Evolutionary conservation across 2,888 invertebrate genomes (phyloP), one percentile per base, ranked within the genome.

Genomic region (Vesta saturnalis): DNA sequence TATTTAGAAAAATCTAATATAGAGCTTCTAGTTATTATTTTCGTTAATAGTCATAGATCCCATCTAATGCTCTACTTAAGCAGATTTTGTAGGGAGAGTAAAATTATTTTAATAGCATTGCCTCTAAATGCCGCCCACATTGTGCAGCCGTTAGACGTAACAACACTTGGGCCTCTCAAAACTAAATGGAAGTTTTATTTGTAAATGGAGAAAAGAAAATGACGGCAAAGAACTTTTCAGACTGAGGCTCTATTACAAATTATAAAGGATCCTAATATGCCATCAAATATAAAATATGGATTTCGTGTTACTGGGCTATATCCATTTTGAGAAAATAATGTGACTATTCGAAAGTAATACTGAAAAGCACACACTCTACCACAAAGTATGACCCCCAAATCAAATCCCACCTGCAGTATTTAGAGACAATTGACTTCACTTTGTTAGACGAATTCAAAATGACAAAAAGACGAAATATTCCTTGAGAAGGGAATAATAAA

Each of bases 151-250:
- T 30, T 14, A n/a, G 43, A 43, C 10, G 43, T 43, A 5, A 12
- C 43, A 5, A 12, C n/a, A 43, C 10, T 43, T 43, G 43, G 43
- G 43, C n/a, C 43, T 2, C 43, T 43, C 2, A 43, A 43, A 43
- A 43, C 43, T 43, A 43, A 43, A 43, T 43, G 43, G 43, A 43
- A n/a, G n/a, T n/a, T n/a, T n/a, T n/a, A n/a, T n/a, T n/a, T n/a
- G n/a, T n/a, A n/a, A n/a, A n/a, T n/a, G n/a, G 43, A 43, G 43
- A 43, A 14, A 5, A 43, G 43, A 43, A 43, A 3, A 43, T 43
- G 14, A 43, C 2, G 43, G 14, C 2, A 43, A 43, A 43, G 3
- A 43, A 2, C 10, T 43, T 5, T 3, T 5, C 2, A 43, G 10
- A 5, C 14, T 5, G 14, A 12, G 43, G 43, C 14, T 5, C 43